Base-by-base conservation (phyloP, 2,113 vertebrate species). In the Nanger granti region DNA sequence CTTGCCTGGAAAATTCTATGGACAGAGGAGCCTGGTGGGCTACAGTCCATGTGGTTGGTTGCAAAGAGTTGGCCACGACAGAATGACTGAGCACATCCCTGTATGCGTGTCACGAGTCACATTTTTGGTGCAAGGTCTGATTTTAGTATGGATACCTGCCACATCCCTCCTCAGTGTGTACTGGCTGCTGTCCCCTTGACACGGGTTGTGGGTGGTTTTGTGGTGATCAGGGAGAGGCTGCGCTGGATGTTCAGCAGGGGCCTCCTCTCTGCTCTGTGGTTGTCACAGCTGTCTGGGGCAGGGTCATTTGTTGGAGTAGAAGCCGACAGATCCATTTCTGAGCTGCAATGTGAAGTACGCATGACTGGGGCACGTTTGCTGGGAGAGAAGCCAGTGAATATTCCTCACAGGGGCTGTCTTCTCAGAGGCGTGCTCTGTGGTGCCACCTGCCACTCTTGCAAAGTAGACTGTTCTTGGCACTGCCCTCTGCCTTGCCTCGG, bases 31-130 rank as follows among this genome's bases (percentile, higher is more conserved):
- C 3, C 37, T 26, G 69, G 37, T 0, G 0, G 69, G 69, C 69
- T 26, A 6, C 10, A 76, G 69, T 41, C 37, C 69, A 24, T 3
- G 37, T 0, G 2, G 20, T 41, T 0, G 1, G 20, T 41, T 13
- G n/a, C 5, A 24, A 69, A 69, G 69, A 76, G 69, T 0, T 76
- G 69, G 69, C 37, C 69, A 26, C 0, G 37, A 41, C 37, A 13
- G 22, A 41, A 5, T 26, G n/a, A 41, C 22, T 73, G n/a, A 76
- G 37, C 69, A 41, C 47, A 52, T 34, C 29, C 29, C 2, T 34
- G 29, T 20, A 52, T 34, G 31, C 17, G 10, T 49, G 31, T 49
- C 79, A 34, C 3, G 5, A 52, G 79, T 11, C 47, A 20, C 29
- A 7, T 11, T 20, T 52, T 20, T 52, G 79, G 29, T 82, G 29